Conservation (phyloP, 2,888 invertebrate species). For the Sicus ferrugineus region DNA sequence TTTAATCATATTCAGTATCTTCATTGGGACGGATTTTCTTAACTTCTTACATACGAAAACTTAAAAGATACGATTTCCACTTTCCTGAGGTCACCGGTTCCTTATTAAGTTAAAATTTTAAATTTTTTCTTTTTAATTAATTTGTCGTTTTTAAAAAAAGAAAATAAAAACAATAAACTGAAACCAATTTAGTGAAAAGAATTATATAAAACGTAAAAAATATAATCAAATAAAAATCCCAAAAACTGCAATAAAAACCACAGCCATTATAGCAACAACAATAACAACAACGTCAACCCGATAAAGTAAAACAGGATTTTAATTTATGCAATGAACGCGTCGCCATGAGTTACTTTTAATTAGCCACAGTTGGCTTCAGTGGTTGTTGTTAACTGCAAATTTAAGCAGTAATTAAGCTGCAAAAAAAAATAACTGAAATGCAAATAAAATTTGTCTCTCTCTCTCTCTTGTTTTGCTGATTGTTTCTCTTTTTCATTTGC, state of each 20-base stretch:
- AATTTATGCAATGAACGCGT: constrained; percentile 62
- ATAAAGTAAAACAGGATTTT: constrained; percentile 36
- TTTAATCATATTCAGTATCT: too few species aligned
- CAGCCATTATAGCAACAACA: background rate
- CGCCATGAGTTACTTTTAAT: constrained; percentile 45
- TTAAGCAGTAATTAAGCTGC: background rate
- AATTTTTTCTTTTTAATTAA: too few species aligned
- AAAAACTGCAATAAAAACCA: background rate
- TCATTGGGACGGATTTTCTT: too few species aligned
- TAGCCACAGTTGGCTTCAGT: constrained; percentile 24
- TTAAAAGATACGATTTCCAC: too few species aligned
- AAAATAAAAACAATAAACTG: background rate
- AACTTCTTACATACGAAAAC: too few species aligned
- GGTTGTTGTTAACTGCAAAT: background rate
- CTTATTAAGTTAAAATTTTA: too few species aligned
- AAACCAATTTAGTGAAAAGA: background rate
- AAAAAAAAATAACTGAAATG: background rate
- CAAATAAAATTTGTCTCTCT: background rate
- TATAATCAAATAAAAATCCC: background rate
- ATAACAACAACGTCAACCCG: background rate
- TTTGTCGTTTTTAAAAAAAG: background rate
- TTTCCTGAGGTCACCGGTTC: too few species aligned
- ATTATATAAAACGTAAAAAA: background rate
- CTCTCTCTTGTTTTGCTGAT: background rate
- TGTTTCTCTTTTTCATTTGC: background rate